Evolutionary conservation across 2,888 invertebrate species (phyloP).

Genomic region (Eulithis testata): DNA sequence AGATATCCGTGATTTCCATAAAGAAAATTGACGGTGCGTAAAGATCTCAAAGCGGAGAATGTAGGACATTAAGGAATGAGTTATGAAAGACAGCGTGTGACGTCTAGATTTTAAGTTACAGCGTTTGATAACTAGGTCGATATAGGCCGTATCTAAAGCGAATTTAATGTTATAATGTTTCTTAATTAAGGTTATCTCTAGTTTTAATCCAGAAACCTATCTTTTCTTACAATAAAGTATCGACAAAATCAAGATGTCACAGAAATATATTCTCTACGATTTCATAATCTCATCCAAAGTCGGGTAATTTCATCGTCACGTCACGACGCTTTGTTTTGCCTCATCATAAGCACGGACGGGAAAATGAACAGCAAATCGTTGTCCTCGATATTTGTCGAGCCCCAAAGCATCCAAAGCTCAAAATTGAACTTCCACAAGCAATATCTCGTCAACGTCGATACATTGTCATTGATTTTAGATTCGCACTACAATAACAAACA

Average conservation of each 20-base stretch:
- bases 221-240: no score
- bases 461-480: conserved; percentile 72
- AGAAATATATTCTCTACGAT: not conserved
- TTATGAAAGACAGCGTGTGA: not conserved
- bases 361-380: conserved; percentile 19
- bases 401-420: conserved; percentile 53
- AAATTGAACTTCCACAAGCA: conserved; percentile 67
- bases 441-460: conserved; percentile 71
- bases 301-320: no score
- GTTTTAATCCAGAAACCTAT: no score
- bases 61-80: conserved; percentile 33
- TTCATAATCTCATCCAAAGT: not conserved
- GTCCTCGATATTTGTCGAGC: conserved; percentile 30
- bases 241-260: no score
- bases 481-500: conserved; percentile 68
- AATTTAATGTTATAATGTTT: not conserved
- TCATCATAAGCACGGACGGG: conserved; percentile 17
- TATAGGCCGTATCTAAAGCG: no score
- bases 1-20: conserved; percentile 57
- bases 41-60: conserved; percentile 42
- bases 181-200: no score
- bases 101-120: not conserved
- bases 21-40: conserved; percentile 64
- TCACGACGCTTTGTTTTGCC: conserved; percentile 2
- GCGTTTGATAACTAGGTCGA: no score